Evolutionary conservation across 2,113 vertebrate genomes (phyloP).

Genomic region (Prinia subflava): DNA sequence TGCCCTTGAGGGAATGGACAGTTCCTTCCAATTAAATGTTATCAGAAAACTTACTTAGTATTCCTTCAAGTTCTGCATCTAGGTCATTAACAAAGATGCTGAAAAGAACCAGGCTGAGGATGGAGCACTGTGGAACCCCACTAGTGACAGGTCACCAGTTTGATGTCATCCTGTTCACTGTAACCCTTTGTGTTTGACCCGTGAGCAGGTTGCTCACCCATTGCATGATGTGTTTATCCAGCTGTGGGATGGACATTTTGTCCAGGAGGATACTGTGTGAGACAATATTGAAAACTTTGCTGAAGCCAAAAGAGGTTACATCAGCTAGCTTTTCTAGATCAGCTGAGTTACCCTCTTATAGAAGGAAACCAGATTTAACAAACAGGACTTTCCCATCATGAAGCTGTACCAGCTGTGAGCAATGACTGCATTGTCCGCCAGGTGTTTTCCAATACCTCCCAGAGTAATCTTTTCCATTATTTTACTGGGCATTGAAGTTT

Average conservation of each 20-base stretch:
- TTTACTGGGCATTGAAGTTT: background rate
- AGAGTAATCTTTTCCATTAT: background rate
- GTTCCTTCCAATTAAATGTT: background rate
- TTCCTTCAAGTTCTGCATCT: background rate
- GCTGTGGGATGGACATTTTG: too few relatives aligned
- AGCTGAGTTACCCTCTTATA: background rate
- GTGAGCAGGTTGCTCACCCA: background rate
- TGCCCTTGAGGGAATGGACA: background rate
- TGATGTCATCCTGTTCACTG: background rate
- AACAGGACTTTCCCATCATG: background rate
- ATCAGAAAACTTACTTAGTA: background rate
- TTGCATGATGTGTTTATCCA: background rate
- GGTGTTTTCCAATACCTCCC: background rate
- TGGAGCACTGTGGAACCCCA: background rate
- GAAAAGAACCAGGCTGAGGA: background rate
- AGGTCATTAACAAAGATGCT: background rate
- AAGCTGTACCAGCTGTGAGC: background rate
- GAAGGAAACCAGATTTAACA: background rate
- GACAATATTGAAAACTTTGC: background rate
- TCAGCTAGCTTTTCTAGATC: background rate
- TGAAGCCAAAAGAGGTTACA: background rate
- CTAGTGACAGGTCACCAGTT: background rate
- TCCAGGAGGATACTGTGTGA: background rate
- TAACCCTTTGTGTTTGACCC: background rate
- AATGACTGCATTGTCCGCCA: rapidly evolving